Evolutionary conservation across 35 echinoderm and acorn worm genomes (phyloP).

Genomic region (Ophioderma brevispina): DNA sequence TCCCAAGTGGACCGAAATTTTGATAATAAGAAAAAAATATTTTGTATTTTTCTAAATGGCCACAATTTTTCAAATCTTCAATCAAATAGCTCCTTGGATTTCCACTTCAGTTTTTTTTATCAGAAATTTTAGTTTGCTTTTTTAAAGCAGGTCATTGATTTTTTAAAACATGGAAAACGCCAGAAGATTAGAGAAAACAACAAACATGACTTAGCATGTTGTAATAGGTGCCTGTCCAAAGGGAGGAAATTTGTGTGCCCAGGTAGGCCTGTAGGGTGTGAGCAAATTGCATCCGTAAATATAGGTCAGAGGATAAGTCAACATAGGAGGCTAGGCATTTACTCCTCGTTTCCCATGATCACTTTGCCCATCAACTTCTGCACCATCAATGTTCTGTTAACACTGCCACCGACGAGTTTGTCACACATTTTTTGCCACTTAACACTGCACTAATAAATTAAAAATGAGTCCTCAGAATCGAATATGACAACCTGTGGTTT

Average conservation of each 20-base stretch:
- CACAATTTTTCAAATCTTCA: too few species aligned
- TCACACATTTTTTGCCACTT: neutral
- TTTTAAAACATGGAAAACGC: too few species aligned
- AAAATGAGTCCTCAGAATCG: neutral
- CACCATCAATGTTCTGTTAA: too few species aligned
- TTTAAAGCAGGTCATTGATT: too few species aligned
- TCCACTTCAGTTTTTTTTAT: too few species aligned
- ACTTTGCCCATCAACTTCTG: neutral
- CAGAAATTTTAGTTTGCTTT: too few species aligned
- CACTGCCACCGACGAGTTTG: too few species aligned
- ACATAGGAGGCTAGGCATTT: neutral
- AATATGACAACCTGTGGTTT: neutral
- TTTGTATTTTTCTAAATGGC: too few species aligned
- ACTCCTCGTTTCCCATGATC: too few species aligned
- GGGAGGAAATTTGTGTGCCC: neutral
- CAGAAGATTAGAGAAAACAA: neutral
- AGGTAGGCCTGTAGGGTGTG: neutral
- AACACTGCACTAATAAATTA: neutral
- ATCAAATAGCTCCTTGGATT: too few species aligned
- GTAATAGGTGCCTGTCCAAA: neutral
- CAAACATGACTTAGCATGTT: neutral
- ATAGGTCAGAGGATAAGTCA: slow-evolving; percentile 3
- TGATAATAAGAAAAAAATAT: too few species aligned
- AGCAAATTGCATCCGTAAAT: neutral
- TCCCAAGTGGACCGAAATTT: too few species aligned